phyloP scores from a whole-genome alignment of 2,797 vertebrate genomes.

The Lepidocolaptes lacrymiger region DNA sequence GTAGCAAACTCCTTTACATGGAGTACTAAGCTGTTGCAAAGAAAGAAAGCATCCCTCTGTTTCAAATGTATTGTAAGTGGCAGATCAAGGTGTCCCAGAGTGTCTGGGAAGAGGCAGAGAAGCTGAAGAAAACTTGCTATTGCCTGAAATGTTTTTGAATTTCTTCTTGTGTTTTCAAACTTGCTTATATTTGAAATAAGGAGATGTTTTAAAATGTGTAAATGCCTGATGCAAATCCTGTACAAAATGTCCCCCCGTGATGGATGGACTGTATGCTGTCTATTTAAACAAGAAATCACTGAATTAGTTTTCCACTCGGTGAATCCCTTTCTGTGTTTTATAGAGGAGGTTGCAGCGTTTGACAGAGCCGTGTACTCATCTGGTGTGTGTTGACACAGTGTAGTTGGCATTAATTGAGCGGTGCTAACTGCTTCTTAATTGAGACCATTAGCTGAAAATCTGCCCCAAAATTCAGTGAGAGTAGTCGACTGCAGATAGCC shows the following conservation, averaged over 20 bases:
- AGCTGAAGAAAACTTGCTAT: not conserved
- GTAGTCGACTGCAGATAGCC: not conserved
- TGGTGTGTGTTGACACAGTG: not conserved
- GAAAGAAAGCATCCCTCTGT: not conserved
- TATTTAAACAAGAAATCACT: not conserved
- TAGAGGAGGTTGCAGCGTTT: not conserved
- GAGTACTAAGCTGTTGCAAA: not conserved
- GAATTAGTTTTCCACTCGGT: not conserved
- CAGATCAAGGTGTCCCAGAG: not conserved
- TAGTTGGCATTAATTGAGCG: slow-evolving; percentile 19
- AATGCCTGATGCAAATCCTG: not conserved
- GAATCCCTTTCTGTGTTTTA: not conserved
- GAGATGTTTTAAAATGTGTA: not conserved
- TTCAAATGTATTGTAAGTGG: not conserved
- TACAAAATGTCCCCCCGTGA: not conserved
- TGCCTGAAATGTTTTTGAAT: not conserved
- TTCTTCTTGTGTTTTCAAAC: not conserved
- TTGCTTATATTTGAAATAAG: not conserved
- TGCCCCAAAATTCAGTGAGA: not conserved
- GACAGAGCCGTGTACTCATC: not conserved
- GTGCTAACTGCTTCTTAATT: slow-evolving; percentile 26
- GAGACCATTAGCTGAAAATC: not conserved
- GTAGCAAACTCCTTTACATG: not conserved
- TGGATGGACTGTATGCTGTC: not conserved
- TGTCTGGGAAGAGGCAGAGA: not conserved